Evolutionary conservation across 2,888 invertebrate species (phyloP).

Genomic region (Vandiemenella viatica): DNA sequence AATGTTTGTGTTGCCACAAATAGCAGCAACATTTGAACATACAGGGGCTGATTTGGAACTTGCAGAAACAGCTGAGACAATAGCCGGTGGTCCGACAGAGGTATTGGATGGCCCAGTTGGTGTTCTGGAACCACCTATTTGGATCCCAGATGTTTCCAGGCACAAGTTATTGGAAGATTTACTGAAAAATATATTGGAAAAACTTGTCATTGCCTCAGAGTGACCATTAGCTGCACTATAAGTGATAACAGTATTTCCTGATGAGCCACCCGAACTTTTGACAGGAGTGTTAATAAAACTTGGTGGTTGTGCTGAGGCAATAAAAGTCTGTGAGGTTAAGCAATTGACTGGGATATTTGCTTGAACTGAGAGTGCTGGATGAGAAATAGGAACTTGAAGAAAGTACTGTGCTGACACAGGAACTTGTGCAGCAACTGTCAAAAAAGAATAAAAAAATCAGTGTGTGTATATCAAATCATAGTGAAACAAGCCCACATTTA

Average conservation of each 20-base stretch:
- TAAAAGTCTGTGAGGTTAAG: background rate
- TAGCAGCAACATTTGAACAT: background rate
- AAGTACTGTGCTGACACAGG: constrained; percentile 11
- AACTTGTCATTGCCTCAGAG: background rate
- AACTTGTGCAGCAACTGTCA: constrained; percentile 1
- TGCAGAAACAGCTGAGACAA: background rate
- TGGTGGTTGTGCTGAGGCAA: background rate
- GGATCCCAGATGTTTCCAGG: background rate
- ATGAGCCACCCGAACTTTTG: background rate
- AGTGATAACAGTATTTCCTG: background rate
- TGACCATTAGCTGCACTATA: background rate
- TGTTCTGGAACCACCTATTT: constrained; percentile 1
- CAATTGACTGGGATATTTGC: background rate
- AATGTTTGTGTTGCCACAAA: background rate
- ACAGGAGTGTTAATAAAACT: constrained; percentile 7
- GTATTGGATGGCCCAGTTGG: constrained; percentile 2
- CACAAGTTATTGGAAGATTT: background rate
- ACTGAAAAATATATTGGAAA: background rate
- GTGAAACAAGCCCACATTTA: background rate
- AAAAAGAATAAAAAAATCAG: background rate
- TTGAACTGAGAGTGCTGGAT: background rate
- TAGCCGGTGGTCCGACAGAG: background rate
- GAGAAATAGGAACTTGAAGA: constrained; percentile 10
- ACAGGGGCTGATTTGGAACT: background rate
- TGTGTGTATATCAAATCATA: background rate